These are phyloP conservation scores for Characodon lateralis DNA, from an alignment of 2,797 vertebrate genomes.

Conservation along the genomic window DNA sequence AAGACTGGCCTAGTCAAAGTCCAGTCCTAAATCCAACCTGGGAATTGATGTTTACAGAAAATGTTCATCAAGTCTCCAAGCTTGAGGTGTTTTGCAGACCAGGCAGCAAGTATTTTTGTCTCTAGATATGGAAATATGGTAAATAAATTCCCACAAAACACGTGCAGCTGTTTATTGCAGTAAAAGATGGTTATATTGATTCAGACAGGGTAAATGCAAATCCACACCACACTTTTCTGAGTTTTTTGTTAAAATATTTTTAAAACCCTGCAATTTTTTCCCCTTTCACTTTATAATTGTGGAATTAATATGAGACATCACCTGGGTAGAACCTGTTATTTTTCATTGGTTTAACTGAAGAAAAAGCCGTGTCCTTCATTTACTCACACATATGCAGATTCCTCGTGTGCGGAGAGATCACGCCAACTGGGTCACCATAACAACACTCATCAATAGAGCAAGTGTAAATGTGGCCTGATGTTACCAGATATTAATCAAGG, in stretches of 20 bases:
- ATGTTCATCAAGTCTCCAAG: neutral
- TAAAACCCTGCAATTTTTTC: no score
- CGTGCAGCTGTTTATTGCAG: neutral
- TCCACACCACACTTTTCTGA: neutral
- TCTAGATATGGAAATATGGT: neutral
- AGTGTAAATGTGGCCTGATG: slow-evolving; percentile 83
- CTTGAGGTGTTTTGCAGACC: neutral
- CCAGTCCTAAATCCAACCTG: neutral
- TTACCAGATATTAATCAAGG: slow-evolving; percentile 85
- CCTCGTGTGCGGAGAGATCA: slow-evolving; percentile 72
- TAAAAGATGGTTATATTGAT: neutral
- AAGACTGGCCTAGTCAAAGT: neutral
- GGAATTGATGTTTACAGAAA: neutral
- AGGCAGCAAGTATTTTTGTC: neutral
- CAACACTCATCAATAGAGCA: slow-evolving; percentile 84
- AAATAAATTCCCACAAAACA: no score
- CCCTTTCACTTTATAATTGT: neutral
- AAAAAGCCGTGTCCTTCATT: slow-evolving; percentile 16
- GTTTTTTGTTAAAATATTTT: no score
- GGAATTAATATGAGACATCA: slow-evolving; percentile 22
- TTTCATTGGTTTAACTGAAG: slow-evolving; percentile 10
- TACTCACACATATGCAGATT: slow-evolving; percentile 42
- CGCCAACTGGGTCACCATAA: slow-evolving; percentile 76
- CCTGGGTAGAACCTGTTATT: slow-evolving; percentile 18
- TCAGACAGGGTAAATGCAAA: neutral